phyloP scores from a whole-genome alignment of 2,888 invertebrate species.

The Clunio marinus region DNA sequence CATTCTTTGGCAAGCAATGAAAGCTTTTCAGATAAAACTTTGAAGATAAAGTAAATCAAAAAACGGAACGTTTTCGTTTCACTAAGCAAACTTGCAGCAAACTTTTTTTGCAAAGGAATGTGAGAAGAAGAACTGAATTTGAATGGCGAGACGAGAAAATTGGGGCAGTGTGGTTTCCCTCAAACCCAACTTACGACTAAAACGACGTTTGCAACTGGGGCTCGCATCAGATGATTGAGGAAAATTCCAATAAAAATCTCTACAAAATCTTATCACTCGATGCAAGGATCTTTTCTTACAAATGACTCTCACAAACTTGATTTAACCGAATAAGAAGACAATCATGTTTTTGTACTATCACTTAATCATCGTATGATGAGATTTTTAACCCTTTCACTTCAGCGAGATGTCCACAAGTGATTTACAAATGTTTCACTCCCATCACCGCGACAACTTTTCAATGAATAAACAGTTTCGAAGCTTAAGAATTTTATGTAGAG shows the following conservation, averaged over 20 bases:
- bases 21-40: too few relatives aligned
- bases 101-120: not conserved
- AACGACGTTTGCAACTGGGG: conserved; percentile 11
- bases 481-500: not conserved
- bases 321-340: too few relatives aligned
- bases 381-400: not conserved
- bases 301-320: too few relatives aligned
- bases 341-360: too few relatives aligned
- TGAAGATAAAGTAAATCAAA: too few relatives aligned
- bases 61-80: too few relatives aligned
- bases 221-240: conserved; percentile 23
- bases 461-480: not conserved
- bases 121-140: not conserved
- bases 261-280: conserved; percentile 17
- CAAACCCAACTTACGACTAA: conserved; percentile 12
- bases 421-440: not conserved
- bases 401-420: not conserved
- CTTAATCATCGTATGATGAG: not conserved
- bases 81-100: too few relatives aligned
- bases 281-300: too few relatives aligned
- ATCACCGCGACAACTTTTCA: not conserved
- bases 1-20: too few relatives aligned
- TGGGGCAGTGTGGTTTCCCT: not conserved
- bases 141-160: conserved; percentile 10
- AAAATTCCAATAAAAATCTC: conserved; percentile 16